Base-by-base conservation (phyloP, 2,797 vertebrate species). In the Vireo griseus region DNA sequence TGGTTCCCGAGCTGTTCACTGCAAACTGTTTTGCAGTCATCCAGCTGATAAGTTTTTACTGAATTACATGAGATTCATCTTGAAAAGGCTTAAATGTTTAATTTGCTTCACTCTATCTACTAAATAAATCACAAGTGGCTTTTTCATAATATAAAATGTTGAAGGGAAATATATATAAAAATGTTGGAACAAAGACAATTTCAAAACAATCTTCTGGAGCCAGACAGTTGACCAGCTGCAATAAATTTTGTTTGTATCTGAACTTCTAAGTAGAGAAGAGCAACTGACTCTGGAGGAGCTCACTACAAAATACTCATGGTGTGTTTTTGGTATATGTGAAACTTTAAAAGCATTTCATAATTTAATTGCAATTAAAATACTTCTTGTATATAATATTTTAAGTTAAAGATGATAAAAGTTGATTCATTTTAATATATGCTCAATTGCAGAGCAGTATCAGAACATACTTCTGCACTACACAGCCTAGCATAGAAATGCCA, bases 61-160 rank as follows among this genome's bases (percentile, higher is more conserved):
- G 65, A 92, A 94, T 81, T 82, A 95, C 48, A 89, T 11, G 55
- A 78, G 77, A 72, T 85, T 73, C 78, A 57, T 89, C 57, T 65
- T 74, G 71, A 90, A 95, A 88, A 87, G 67, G 74, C 79, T 86
- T 96, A 95, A 95, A 95, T 95, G 90, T 94, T 95, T 95, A 84
- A 94, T 95, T 89, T 73, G 77, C 59, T 87, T 74, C 45, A 84
- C 71, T 91, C 16, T 37, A 44, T 47, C 86, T 87, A 91, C 68
- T 87, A 85, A 97, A 94, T 93, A 96, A 96, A 95, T 94, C 83
- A 95, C 55, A 85, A 85, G 42, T 59, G 71, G 67, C 48, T 88
- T 88, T 90, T 85, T 73, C 74, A 67, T 84, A 86, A 92, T 55
- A 87, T 4, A 82, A 92, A 92, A 69, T 13, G 59, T 47, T 85